These are phyloP conservation scores for Bubo scandiacus DNA, from an alignment of 2,113 vertebrate genomes.

Conservation along the genomic window DNA sequence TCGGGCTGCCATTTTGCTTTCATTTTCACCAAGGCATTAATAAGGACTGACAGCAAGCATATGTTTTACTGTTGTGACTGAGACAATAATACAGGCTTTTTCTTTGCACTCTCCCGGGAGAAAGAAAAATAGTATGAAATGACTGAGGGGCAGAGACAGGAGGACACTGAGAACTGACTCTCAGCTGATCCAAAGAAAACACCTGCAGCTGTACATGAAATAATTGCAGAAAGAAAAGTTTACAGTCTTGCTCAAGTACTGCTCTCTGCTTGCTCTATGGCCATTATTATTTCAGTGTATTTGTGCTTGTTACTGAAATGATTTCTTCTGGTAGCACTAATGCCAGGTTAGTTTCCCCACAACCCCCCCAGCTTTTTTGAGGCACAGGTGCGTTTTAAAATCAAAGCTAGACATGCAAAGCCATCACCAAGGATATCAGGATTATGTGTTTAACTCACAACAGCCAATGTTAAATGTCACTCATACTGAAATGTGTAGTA, in stretches of 20 bases:
- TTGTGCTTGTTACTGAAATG: background rate
- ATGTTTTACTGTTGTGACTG: background rate
- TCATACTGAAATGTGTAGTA: slow-evolving; percentile 36
- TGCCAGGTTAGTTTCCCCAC: background rate
- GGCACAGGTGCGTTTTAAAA: background rate
- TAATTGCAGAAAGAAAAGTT: background rate
- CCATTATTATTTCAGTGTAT: background rate
- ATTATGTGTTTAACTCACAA: slow-evolving; percentile 17
- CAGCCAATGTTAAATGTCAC: slow-evolving; percentile 54
- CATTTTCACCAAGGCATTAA: background rate
- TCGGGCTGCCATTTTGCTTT: background rate
- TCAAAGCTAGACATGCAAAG: background rate
- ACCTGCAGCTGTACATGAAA: background rate
- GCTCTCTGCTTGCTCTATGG: background rate
- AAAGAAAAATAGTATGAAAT: background rate
- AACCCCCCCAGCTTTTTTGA: background rate
- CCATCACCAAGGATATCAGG: background rate
- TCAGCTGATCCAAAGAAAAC: background rate
- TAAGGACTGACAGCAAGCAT: background rate
- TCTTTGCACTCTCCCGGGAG: background rate
- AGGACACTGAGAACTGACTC: background rate
- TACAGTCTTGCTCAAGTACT: background rate
- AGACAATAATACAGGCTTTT: background rate
- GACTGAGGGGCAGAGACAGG: background rate
- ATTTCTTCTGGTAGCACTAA: background rate